A percentile compares a stretch with the other conserved stretches of the same genome.
Evolutionary conservation across 1,140 invertebrate genomes (phyloP).

Genomic region (Eciton burchellii): DNA sequence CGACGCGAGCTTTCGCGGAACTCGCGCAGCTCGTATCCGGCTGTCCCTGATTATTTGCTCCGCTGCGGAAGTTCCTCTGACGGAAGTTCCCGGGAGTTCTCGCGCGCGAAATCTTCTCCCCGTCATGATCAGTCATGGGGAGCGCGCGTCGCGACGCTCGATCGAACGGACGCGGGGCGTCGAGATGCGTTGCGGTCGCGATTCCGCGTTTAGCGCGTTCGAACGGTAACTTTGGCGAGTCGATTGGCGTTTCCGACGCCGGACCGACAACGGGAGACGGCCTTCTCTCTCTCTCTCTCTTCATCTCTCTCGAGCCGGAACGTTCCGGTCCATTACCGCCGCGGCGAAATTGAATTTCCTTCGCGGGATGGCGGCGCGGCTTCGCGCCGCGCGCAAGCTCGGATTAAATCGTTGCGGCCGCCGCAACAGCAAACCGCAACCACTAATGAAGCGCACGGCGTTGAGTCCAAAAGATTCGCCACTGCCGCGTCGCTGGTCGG

Average conservation of each 20-base stretch:
- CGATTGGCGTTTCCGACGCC: constrained; percentile 45
- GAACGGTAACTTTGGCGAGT: constrained; percentile 36
- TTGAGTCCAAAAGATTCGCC: constrained; percentile 71
- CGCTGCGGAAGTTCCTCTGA: neutral
- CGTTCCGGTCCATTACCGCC: constrained; percentile 73
- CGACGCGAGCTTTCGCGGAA: neutral
- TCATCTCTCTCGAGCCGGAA: constrained; percentile 29
- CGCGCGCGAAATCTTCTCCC: too few relatives aligned
- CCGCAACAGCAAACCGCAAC: constrained; percentile 65
- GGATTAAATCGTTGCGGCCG: constrained; percentile 77
- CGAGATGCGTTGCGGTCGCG: constrained; percentile 28
- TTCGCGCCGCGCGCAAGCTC: constrained; percentile 62
- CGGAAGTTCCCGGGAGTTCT: neutral
- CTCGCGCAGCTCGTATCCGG: neutral
- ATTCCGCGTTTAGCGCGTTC: constrained; percentile 27
- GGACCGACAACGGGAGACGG: neutral
- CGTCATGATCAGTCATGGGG: too few relatives aligned
- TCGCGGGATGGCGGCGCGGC: constrained; percentile 33
- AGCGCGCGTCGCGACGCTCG: neutral
- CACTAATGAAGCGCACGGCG: constrained; percentile 72
- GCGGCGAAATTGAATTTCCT: constrained; percentile 75
- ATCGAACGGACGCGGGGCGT: neutral
- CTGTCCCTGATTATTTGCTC: neutral
- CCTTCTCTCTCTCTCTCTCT: constrained; percentile 3
- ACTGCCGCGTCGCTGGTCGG: neutral